A percentile compares a stretch with the other conserved stretches of the same genome.
Conservation (phyloP, 2,797 vertebrate species). For the Coilia nasus region DNA sequence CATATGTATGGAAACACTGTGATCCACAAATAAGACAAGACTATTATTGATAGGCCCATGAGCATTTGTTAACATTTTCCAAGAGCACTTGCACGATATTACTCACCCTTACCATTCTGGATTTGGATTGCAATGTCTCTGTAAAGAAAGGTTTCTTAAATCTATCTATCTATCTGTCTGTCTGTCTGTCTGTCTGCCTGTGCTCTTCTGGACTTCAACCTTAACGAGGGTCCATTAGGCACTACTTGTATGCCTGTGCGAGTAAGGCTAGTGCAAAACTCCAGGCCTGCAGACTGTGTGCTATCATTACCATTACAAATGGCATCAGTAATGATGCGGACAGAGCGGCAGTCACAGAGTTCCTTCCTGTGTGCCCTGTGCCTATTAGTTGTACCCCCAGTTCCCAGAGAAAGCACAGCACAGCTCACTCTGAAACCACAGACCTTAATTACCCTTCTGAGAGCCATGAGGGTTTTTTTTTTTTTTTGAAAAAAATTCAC, state of each 20-base stretch:
- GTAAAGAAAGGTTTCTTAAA: background rate
- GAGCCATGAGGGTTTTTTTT: background rate
- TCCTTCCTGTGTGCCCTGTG: slow-evolving; percentile 16
- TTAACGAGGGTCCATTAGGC: too few species aligned
- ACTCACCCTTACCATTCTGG: background rate
- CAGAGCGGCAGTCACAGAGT: background rate
- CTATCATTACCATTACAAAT: background rate
- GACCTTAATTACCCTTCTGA: slow-evolving; percentile 4
- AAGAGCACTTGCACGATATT: background rate
- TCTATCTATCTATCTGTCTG: too few species aligned
- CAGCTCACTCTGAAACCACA: background rate
- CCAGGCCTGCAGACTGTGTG: too few species aligned
- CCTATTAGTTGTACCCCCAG: slow-evolving; percentile 1
- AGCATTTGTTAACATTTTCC: background rate
- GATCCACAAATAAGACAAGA: background rate
- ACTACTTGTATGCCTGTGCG: background rate
- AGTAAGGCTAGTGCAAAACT: background rate
- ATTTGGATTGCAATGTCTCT: background rate
- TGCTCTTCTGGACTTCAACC: too few species aligned
- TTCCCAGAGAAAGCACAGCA: background rate
- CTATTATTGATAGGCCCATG: background rate
- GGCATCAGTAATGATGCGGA: slow-evolving; percentile 6
- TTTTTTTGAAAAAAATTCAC: background rate
- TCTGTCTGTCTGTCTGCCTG: too few species aligned
- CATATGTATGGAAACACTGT: background rate